Evolutionary conservation across 2,113 vertebrate genomes (phyloP).

Genomic region (Myrmecobius fasciatus): DNA sequence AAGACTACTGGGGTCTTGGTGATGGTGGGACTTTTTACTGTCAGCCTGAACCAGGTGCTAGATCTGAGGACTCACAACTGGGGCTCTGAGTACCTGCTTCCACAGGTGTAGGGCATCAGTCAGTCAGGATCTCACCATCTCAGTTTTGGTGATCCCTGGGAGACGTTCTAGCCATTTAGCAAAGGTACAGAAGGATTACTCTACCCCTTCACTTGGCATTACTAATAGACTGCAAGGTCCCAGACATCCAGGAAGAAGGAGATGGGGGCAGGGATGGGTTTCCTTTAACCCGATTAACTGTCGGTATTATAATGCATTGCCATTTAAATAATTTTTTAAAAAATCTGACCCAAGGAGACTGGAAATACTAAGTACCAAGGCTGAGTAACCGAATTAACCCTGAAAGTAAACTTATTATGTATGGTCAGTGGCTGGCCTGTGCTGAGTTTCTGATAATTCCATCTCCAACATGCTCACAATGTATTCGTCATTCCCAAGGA

Average conservation of each 20-base stretch:
- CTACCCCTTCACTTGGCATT: not conserved
- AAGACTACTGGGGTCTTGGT: not conserved
- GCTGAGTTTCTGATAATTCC: not conserved
- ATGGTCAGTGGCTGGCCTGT: conserved; percentile 14
- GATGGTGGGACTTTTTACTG: no score
- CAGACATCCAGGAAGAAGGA: not conserved
- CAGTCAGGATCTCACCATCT: not conserved
- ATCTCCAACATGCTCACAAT: not conserved
- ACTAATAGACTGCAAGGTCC: not conserved
- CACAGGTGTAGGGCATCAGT: not conserved
- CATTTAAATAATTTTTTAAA: not conserved
- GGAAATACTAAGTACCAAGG: conserved; percentile 18
- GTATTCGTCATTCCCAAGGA: conserved; percentile 1
- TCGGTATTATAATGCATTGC: not conserved
- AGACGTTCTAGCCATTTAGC: not conserved
- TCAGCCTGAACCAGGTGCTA: not conserved
- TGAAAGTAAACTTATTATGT: conserved; percentile 17
- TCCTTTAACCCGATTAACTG: not conserved
- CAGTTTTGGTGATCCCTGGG: not conserved
- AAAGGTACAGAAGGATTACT: not conserved
- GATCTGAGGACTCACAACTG: not conserved
- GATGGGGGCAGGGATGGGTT: not conserved
- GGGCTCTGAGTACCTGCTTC: not conserved
- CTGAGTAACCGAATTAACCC: not conserved
- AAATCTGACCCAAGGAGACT: not conserved